Conservation (phyloP, 1,140 invertebrate species). For the Neodiprion pinetum region DNA sequence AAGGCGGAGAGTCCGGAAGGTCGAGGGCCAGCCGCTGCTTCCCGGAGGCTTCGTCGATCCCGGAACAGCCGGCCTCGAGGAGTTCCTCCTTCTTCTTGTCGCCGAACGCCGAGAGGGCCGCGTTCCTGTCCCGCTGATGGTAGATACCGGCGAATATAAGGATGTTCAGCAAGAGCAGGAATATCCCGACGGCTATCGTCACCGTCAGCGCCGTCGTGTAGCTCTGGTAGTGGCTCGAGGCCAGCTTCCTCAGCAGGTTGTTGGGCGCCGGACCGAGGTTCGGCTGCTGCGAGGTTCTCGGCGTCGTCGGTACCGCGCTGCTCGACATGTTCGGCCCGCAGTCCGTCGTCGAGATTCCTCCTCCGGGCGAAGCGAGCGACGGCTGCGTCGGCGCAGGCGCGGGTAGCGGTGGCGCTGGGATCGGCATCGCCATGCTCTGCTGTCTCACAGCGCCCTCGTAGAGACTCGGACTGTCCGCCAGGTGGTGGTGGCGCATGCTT, state of each 20-base stretch:
- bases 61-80: conserved; percentile 73
- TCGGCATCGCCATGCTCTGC: conserved; percentile 70
- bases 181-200: conserved; percentile 91
- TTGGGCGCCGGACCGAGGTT: conserved; percentile 60
- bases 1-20: conserved; percentile 51
- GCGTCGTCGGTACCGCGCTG: conserved; percentile 49
- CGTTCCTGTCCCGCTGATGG: conserved; percentile 80
- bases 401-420: conserved; percentile 58
- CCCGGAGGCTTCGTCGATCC: conserved; percentile 66
- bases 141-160: conserved; percentile 95
- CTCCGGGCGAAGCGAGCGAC: conserved; percentile 41
- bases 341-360: conserved; percentile 47
- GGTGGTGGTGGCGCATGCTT: conserved; percentile 80
- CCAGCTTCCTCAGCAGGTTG: conserved; percentile 74
- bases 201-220: conserved; percentile 91
- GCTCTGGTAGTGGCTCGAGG: conserved; percentile 82
- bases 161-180: conserved; percentile 87
- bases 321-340: conserved; percentile 56
- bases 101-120: conserved; percentile 56
- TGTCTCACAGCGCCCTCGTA: conserved; percentile 76
- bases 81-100: conserved; percentile 79
- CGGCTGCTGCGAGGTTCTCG: conserved; percentile 48
- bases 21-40: conserved; percentile 62
- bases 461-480: conserved; percentile 72
- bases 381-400: conserved; percentile 59